A percentile compares a stretch with the other conserved stretches of the same genome.
phyloP scores from a whole-genome alignment of 2,113 vertebrate genomes.

The Sinocyclocheilus maitianheensis region DNA sequence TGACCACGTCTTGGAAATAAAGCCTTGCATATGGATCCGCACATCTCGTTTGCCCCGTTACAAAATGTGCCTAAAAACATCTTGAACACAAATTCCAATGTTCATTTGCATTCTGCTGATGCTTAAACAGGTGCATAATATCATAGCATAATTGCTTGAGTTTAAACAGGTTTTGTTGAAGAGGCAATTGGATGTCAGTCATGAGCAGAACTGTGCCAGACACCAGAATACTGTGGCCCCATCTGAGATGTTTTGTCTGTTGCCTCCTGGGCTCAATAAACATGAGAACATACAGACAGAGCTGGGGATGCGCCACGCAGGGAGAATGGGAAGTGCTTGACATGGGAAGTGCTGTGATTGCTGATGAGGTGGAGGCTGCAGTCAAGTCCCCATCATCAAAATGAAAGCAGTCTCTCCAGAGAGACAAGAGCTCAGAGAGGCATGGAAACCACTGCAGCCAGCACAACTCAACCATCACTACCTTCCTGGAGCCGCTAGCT shows the following conservation, averaged over 20 bases:
- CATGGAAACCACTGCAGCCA: constrained; percentile 22
- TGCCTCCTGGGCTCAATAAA: constrained; percentile 52
- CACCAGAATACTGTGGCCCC: not conserved
- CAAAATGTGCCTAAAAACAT: not conserved
- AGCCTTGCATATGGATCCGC: too few relatives aligned
- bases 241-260: constrained; percentile 30
- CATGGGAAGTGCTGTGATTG: constrained; percentile 43
- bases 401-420: constrained; percentile 48
- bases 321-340: constrained; percentile 38
- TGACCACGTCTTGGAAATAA: too few relatives aligned
- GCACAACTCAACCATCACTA: constrained; percentile 12
- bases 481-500: constrained; percentile 9
- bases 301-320: constrained; percentile 32
- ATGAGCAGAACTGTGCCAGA: constrained; percentile 24
- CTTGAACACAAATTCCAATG: not conserved
- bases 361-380: constrained; percentile 46
- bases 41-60: too few relatives aligned
- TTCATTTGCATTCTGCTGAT: not conserved
- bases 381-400: constrained; percentile 47
- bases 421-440: constrained; percentile 33
- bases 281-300: constrained; percentile 30
- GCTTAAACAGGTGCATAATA: not conserved
- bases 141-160: not conserved
- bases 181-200: constrained; percentile 29
- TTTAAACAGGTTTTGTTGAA: not conserved